phyloP scores from a whole-genome alignment of 2,113 vertebrate genomes.

The Dicentrarchus labrax region DNA sequence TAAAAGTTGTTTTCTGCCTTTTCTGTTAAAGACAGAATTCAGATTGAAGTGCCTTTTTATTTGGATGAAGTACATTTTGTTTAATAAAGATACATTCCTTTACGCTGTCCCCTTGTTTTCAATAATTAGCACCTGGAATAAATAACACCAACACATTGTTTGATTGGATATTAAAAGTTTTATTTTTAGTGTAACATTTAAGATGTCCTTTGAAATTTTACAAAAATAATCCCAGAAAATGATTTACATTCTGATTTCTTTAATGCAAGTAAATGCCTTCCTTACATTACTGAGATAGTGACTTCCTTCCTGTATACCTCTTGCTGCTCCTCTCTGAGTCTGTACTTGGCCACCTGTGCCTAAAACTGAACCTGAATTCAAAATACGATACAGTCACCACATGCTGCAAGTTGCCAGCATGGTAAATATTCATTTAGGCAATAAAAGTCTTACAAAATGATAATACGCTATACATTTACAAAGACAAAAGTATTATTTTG shows the following conservation, averaged over 20 bases:
- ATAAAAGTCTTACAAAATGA: conserved; percentile 23
- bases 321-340: conserved; percentile 1
- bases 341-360: conserved; percentile 5
- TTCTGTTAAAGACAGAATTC: conserved; percentile 11
- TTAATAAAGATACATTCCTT: conserved; percentile 54
- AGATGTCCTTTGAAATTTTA: conserved; percentile 60
- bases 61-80: conserved; percentile 13
- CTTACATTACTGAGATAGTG: conserved; percentile 44
- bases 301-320: conserved; percentile 21
- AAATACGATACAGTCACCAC: conserved; percentile 36
- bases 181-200: conserved; percentile 66
- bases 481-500: conserved; percentile 10
- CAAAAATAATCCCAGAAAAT: conserved; percentile 73
- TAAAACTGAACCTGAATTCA: conserved; percentile 46
- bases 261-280: conserved; percentile 58
- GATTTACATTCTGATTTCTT: conserved; percentile 70
- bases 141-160: conserved; percentile 3
- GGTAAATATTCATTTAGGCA: not conserved
- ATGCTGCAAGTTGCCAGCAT: conserved; percentile 5
- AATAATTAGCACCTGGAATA: not conserved
- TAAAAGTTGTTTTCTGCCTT: not conserved
- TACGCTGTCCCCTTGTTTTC: not conserved
- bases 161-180: conserved; percentile 69
- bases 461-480: conserved; percentile 34
- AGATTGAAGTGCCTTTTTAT: conserved; percentile 57